Base-by-base conservation (phyloP, 2,888 invertebrate genomes). In the Lasioglossum oenotherae region DNA sequence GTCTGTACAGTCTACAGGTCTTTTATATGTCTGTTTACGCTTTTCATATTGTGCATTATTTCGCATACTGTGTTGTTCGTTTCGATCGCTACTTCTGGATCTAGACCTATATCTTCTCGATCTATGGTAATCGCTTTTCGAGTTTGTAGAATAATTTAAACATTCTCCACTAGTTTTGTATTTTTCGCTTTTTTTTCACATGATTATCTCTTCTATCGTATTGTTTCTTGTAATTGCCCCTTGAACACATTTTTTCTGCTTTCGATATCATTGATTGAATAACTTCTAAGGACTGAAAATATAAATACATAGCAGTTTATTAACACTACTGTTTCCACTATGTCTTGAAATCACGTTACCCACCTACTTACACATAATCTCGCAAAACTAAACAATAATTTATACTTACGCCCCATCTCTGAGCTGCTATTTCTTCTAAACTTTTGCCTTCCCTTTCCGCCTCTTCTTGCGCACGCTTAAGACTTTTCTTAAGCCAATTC, bases 391-490 rank as follows among this genome's bases (percentile, higher is more conserved):
- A 14, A 19, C 8, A 44, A 80, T 60, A 72, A 71, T 23, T 10
- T 53, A 57, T 74, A 93, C 95, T 94, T 93, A 96, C 96, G 92
- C 97, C 97, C 96, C 96, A 97, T 93, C 96, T 94, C 91, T 96
- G 96, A 31, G 96, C 95, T 49, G 96, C 96, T 53, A 97, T 95
- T 81, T 96, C 96, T 89, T 96, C 96, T 69, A 96, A 85, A 74
- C 95, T 93, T 83, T 95, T 94, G 8, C 96, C 96, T 90, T 96
- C 96, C 74, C 96, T 96, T 76, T 93, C 89, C 1, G 97, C 96
- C 90, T 96, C 96, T 89, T 97, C 96, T 89, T 96, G 93, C 74
- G 96, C 96, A 87, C 97, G 93, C 81, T 94, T 92, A 82, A 96
- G 95, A 71, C 96, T 96, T 91, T 95, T 96, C 74, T 94, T 95